These are phyloP conservation scores for Vidua chalybeata DNA, from an alignment of 2,113 vertebrate species.

Conservation along the genomic window DNA sequence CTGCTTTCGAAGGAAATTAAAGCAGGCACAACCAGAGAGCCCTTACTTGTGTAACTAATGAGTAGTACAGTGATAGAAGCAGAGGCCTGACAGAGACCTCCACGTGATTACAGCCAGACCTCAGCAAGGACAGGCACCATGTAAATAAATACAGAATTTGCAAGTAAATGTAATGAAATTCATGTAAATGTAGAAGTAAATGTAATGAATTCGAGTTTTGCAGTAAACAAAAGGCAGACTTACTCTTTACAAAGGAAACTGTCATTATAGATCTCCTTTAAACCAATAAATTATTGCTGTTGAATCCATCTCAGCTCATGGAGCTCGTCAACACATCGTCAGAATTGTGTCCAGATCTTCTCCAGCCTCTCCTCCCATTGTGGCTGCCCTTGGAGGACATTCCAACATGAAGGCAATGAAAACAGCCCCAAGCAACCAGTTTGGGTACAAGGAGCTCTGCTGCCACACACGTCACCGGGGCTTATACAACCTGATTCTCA, in stretches of 20 bases:
- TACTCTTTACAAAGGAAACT: not conserved
- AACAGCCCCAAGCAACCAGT: conserved; percentile 31
- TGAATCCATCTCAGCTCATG: not conserved
- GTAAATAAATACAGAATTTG: conserved; percentile 61
- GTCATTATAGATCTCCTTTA: not conserved
- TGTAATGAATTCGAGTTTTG: not conserved
- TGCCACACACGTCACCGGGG: not conserved
- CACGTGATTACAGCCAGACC: not conserved
- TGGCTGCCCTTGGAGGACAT: not conserved
- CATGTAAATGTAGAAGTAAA: conserved; percentile 52
- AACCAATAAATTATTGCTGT: not conserved
- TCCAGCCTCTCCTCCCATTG: not conserved
- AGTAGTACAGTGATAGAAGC: not conserved
- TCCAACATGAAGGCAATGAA: not conserved
- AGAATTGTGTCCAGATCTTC: not conserved
- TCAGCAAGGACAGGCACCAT: conserved; percentile 34
- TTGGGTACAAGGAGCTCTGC: not conserved
- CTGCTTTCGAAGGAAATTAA: not conserved
- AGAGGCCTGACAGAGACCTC: conserved; percentile 12
- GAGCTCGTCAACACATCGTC: not conserved
- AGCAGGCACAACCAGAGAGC: not conserved
- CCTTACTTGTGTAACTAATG: not conserved
- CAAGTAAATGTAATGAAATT: conserved; percentile 60
- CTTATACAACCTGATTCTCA: conserved; percentile 50
- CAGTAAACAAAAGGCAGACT: conserved; percentile 27